Evolutionary conservation across 2,797 vertebrate species (phyloP).

Genomic region (Halcyon badia): DNA sequence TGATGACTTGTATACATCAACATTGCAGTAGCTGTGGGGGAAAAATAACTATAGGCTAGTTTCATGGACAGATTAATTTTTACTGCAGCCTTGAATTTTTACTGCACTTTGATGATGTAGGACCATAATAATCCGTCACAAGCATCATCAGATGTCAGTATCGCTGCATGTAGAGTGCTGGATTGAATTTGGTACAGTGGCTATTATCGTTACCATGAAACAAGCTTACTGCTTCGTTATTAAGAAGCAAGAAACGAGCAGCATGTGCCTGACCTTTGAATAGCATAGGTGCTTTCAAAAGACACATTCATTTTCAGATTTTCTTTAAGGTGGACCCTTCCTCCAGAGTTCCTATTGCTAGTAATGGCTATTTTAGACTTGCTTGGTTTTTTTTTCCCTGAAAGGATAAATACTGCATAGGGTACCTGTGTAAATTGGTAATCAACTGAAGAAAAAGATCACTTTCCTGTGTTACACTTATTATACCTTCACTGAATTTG

Average conservation of each 20-base stretch:
- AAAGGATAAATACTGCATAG: neutral
- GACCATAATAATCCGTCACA: slow-evolving; percentile 35
- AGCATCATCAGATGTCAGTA: neutral
- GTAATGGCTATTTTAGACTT: neutral
- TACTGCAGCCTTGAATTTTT: slow-evolving; percentile 57
- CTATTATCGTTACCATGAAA: slow-evolving; percentile 19
- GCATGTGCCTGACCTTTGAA: neutral
- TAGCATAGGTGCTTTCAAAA: neutral
- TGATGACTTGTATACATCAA: neutral
- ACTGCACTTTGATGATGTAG: slow-evolving; percentile 27
- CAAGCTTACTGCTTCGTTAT: neutral
- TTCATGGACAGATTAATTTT: slow-evolving; percentile 53
- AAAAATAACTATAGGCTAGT: neutral
- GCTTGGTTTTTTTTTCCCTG: neutral
- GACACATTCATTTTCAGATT: neutral
- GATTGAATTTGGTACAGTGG: neutral
- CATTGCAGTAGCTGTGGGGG: neutral
- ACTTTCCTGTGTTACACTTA: neutral
- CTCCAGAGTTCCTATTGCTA: neutral
- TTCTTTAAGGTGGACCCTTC: neutral
- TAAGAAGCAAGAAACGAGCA: neutral
- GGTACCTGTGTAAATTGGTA: neutral
- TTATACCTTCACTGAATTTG: neutral
- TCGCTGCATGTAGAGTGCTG: neutral
- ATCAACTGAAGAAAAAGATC: neutral